Base-by-base conservation (phyloP, 1,140 invertebrate genomes). In the Ips typographus region DNA sequence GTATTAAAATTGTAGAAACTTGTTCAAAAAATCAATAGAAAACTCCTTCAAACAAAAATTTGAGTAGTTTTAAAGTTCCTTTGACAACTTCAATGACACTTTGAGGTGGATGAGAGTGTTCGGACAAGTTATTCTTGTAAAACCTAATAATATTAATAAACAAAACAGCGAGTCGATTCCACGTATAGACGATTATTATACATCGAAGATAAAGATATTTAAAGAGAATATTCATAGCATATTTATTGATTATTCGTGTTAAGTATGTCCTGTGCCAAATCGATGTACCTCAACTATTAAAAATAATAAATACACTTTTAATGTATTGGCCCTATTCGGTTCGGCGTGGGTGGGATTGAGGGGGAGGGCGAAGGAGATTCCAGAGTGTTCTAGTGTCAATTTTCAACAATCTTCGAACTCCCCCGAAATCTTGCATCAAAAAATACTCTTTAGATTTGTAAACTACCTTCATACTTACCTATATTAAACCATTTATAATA, bases 211-310 rank as follows among this genome's bases (percentile, higher is more conserved):
- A 61, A 56, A 71, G 49, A 60, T 70, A 70, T 64, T 39, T 61
- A 71, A 71, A 47, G 6, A 73, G 66, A 57, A 69, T 73, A 72
- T 68, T 71, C 51, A 71, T 73, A 76, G 66, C 59, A 22, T 68
- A 74, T 73, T 70, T 72, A 73, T 73, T 57, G 42, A 72, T 51
- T 68, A 72, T 73, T 65, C 58, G 62, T 71, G 61, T 70, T 68
- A 70, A 65, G 59, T 65, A 65, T 75, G 70, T 77, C 66, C 73
- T 77, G 76, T 77, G 76, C 75, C 75, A 77, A 77, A 72, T 76
- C 65, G 72, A 77, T 76, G 74, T 77, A 77, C 75, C 75, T 77
- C 75, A 77, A 72, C 58, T 72, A 70, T 74, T 71, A 61, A 71
- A 72, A 68, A 43, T 68, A 44, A 63, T 58, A 68, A 52, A 66